These are phyloP conservation scores for Theretra japonica DNA, from an alignment of 2,888 invertebrate species.

Conservation along the genomic window DNA sequence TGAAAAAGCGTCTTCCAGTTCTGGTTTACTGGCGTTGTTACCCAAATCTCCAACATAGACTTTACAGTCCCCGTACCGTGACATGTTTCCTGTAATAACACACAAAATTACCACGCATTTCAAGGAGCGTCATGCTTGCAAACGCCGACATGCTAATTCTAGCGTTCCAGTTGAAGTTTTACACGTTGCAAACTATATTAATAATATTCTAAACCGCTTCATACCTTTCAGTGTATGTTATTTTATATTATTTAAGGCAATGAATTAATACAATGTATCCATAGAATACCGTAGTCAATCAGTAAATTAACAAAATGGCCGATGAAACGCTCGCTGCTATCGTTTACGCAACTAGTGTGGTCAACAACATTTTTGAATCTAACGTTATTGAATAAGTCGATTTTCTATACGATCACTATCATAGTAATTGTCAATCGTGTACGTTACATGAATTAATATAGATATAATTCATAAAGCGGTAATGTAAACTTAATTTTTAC, in stretches of 20 bases:
- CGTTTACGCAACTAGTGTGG: neutral
- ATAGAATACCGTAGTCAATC: neutral
- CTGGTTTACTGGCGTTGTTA: slow-evolving; percentile 95
- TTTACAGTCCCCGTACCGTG: slow-evolving; percentile 95
- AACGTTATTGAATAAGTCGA: neutral
- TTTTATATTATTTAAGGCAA: slow-evolving; percentile 3
- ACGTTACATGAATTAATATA: too few relatives aligned
- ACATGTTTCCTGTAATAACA: slow-evolving; percentile 80
- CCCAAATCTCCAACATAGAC: slow-evolving; percentile 98
- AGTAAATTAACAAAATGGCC: slow-evolving; percentile 22
- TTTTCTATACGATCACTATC: neutral
- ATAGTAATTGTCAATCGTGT: neutral
- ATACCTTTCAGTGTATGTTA: slow-evolving; percentile 9
- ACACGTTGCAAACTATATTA: neutral
- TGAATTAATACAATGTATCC: neutral
- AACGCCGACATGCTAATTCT: slow-evolving; percentile 8
- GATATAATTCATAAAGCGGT: too few relatives aligned
- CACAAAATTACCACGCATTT: slow-evolving; percentile 6
- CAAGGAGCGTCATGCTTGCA: slow-evolving; percentile 5
- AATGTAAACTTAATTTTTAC: too few relatives aligned
- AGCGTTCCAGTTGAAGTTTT: neutral
- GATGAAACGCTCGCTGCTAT: neutral
- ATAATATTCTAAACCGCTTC: neutral
- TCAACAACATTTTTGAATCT: neutral
- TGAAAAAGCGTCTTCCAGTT: slow-evolving; percentile 96